phyloP scores from a whole-genome alignment of 2,888 invertebrate genomes.

The Anticlea derivata region DNA sequence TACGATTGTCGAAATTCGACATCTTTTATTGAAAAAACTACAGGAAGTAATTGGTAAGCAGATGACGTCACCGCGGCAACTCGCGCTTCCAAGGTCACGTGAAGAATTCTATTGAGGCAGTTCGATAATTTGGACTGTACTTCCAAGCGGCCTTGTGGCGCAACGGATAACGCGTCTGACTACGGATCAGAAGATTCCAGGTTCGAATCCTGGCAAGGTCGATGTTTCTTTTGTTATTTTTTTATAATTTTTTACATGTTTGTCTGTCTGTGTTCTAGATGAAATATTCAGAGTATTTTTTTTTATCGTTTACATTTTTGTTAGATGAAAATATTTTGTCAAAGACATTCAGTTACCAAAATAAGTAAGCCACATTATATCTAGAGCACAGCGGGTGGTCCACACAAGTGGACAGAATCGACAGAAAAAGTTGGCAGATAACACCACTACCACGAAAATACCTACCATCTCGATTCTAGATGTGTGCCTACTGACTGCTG shows the following conservation, averaged over 20 bases:
- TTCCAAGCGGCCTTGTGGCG: slow-evolving; percentile 82
- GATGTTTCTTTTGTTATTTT: slow-evolving; percentile 40
- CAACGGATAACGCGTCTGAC: slow-evolving; percentile 88
- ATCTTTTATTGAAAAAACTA: too few relatives aligned
- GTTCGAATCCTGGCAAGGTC: slow-evolving; percentile 87
- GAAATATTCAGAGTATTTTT: too few relatives aligned
- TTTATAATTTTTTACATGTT: not conserved
- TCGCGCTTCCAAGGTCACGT: slow-evolving; percentile 10
- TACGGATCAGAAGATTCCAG: slow-evolving; percentile 88
- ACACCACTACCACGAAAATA: slow-evolving; percentile 44
- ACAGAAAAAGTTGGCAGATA: slow-evolving; percentile 48
- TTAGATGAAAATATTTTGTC: not conserved
- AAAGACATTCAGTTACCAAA: too few relatives aligned
- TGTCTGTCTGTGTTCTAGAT: too few relatives aligned
- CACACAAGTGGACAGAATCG: slow-evolving; percentile 66
- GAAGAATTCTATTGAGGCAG: not conserved
- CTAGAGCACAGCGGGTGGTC: slow-evolving; percentile 57
- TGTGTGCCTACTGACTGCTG: too few relatives aligned
- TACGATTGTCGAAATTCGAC: too few relatives aligned
- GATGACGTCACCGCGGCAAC: slow-evolving; percentile 18
- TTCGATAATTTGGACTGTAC: not conserved
- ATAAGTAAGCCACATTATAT: slow-evolving; percentile 65
- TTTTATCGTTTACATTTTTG: not conserved
- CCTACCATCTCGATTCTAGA: too few relatives aligned
- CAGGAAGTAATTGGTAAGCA: not conserved